These are phyloP conservation scores for Chelidonichthys spinosus DNA, from an alignment of 2,797 vertebrate species.

Conservation along the genomic window DNA sequence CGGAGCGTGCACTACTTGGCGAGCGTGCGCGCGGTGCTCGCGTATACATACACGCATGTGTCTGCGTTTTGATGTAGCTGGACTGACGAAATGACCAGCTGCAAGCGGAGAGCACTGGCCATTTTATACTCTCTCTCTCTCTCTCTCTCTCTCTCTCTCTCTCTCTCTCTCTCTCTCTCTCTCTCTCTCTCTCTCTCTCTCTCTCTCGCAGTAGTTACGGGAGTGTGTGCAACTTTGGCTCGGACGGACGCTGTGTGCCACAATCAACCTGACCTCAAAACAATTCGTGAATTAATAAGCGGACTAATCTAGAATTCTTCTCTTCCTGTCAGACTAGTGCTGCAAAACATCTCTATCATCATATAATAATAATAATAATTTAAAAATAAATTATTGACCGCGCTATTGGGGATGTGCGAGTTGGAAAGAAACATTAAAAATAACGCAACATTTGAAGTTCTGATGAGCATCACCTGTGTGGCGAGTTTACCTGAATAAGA, in stretches of 20 bases:
- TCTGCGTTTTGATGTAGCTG: constrained; percentile 35
- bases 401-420: rapidly evolving
- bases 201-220: constrained; percentile 9
- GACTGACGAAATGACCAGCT: constrained; percentile 56
- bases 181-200: constrained; percentile 5
- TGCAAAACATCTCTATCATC: background rate
- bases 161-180: background rate
- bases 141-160: background rate
- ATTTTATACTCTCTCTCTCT: constrained; percentile 33
- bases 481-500: background rate
- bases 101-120: constrained; percentile 38
- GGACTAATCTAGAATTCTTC: background rate
- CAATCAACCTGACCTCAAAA: constrained; percentile 17
- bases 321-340: background rate
- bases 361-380: too few species aligned
- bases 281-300: background rate
- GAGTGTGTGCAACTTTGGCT: constrained; percentile 24
- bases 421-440: background rate
- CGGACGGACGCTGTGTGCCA: constrained; percentile 8
- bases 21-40: constrained; percentile 30
- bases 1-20: constrained; percentile 61
- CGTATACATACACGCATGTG: constrained; percentile 33
- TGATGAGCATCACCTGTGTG: background rate
- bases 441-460: background rate
- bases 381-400: too few species aligned